Evolutionary conservation across 1,140 invertebrate genomes (phyloP), one percentile per base, ranked within the genome.

Genomic region (Eciton burchellii): DNA sequence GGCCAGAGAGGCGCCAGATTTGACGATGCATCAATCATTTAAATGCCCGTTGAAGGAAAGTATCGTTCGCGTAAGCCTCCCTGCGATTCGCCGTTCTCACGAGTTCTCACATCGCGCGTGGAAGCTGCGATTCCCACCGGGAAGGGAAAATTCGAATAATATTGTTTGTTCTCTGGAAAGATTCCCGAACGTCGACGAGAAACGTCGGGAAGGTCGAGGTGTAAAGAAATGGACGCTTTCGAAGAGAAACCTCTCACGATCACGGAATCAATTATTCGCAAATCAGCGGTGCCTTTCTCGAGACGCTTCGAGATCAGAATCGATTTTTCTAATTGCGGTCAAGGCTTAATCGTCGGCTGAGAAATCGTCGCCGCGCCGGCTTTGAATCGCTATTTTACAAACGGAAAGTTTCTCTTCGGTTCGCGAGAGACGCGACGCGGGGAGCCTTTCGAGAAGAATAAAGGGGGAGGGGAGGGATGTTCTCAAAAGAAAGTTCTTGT

Each of bases 311-410:
- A 63, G 35, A 12, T 35, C n/a, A n/a, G 29, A 79, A 79, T 79
- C 74, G 63, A 79, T 79, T 57, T 79, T 79, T 79, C 41, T 70
- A 79, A 79, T 79, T 70, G 52, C 24, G 52, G 56, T 70, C 68
- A 57, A 79, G 49, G 41, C n/a, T n/a, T 65, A 76, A 76, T 16
- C 14, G 29, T 56, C 35, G n/a, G 21, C 12, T 41, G 35, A 70
- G 3, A 79, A 56, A 79, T 70, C 45, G 74, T 57, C 24, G 0
- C 21, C 21, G 52, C 49, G 19, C 6, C 14, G 35, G 14, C 6
- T 68, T 77, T 70, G 29, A 70, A 70, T 79, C 63, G n/a, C 24
- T 82, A 81, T 85, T 70, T 70, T 81, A 76, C 56, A 85, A 85
- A 83, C 49, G 35, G 26, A 26, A 63, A 63, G 60, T 35, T 71